Conservation (phyloP, 2,113 vertebrate genomes). For the Leptosomus discolor region DNA sequence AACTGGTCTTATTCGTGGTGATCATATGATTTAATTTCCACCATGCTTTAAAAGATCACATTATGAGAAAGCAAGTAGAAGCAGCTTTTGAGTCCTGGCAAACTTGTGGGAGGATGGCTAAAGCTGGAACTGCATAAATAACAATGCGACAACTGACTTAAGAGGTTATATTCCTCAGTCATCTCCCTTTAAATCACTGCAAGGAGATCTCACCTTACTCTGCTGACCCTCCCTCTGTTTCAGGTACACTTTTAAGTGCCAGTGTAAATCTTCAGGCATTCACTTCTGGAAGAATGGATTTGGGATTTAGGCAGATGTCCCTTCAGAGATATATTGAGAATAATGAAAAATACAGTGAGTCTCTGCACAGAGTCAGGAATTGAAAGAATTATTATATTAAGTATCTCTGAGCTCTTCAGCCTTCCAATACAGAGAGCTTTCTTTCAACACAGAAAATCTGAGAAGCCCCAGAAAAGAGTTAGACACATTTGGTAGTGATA, state of each 20-base stretch:
- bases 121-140: neutral
- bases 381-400: neutral
- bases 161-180: neutral
- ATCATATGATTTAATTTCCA: slow-evolving; percentile 24
- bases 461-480: slow-evolving; percentile 4
- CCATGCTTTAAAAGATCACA: slow-evolving; percentile 1
- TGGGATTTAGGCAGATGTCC: neutral
- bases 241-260: neutral
- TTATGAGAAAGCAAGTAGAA: neutral
- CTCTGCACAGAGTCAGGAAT: neutral
- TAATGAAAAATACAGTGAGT: neutral
- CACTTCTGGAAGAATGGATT: neutral
- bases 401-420: neutral
- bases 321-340: neutral
- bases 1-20: neutral
- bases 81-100: neutral
- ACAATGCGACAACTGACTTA: neutral
- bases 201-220: neutral
- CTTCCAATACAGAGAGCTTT: neutral
- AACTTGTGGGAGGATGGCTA: neutral
- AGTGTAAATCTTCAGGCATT: neutral
- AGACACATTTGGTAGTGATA: neutral
- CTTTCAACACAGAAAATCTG: neutral
- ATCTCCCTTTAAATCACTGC: neutral
- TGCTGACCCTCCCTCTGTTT: neutral